Evolutionary conservation across 2,888 invertebrate species (phyloP).

Genomic region (Dichetophora obliterata): DNA sequence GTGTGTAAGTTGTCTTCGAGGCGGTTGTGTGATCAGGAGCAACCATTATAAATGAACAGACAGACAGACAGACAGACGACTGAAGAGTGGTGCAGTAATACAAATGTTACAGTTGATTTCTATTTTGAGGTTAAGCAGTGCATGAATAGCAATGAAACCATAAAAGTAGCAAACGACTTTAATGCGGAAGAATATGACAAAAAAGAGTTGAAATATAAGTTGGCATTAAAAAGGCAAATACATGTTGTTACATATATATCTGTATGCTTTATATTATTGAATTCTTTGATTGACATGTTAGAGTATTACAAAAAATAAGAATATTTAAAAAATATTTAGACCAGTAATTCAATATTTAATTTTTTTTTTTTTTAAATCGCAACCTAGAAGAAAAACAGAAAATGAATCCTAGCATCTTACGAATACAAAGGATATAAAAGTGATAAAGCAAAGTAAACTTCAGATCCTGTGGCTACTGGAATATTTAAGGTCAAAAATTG

Average conservation of each 20-base stretch:
- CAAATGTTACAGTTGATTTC: constrained; percentile 34
- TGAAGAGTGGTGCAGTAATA: not conserved
- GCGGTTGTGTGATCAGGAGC: constrained; percentile 11
- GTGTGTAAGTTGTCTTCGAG: not conserved
- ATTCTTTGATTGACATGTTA: not conserved
- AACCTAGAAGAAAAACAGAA: too few species aligned
- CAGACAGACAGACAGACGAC: not conserved
- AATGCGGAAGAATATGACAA: not conserved
- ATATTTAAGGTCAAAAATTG: too few species aligned
- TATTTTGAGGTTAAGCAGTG: constrained; percentile 23
- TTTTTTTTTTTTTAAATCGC: too few species aligned
- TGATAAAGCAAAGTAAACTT: too few species aligned
- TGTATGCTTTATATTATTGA: too few species aligned
- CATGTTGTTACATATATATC: too few species aligned
- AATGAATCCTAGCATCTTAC: too few species aligned
- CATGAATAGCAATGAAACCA: constrained; percentile 20
- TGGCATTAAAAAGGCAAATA: too few species aligned
- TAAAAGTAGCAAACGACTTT: not conserved
- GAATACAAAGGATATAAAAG: too few species aligned
- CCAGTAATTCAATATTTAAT: not conserved
- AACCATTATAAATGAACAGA: not conserved
- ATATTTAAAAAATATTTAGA: not conserved
- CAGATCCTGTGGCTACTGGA: too few species aligned
- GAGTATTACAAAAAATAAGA: not conserved
- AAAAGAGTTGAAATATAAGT: too few species aligned